Evolutionary conservation across 30 jellyfish, hydroid and myxozoan species (phyloP).

Genomic region (Chrysaora quinquecirrha): DNA sequence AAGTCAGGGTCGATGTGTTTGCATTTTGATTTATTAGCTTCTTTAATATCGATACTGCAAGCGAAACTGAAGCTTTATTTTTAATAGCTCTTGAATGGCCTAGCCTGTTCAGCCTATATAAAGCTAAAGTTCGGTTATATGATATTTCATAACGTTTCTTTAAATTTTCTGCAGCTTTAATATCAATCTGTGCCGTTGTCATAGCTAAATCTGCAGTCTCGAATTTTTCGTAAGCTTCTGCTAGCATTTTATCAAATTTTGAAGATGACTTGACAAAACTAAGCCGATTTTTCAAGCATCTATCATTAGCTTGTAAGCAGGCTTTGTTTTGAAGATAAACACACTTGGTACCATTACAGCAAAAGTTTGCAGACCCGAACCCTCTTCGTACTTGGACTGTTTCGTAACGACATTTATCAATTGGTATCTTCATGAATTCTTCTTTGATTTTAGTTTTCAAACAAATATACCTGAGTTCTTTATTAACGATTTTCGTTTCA

Average conservation of each 20-base stretch:
- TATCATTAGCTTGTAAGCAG: constrained; percentile 64
- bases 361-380: constrained; percentile 54
- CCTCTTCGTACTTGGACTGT: constrained; percentile 61
- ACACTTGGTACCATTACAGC: constrained; percentile 80
- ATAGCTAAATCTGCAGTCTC: constrained; percentile 41
- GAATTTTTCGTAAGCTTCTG: constrained; percentile 51
- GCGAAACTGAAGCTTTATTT: not conserved
- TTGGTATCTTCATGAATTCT: constrained; percentile 56
- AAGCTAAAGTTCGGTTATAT: constrained; percentile 54
- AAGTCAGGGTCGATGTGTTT: constrained; percentile 58
- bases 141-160: constrained; percentile 53
- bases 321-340: constrained; percentile 52
- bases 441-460: constrained; percentile 33
- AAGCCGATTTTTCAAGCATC: constrained; percentile 42
- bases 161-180: constrained; percentile 58
- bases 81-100: constrained; percentile 14
- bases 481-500: constrained; percentile 35
- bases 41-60: constrained; percentile 14
- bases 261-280: constrained; percentile 7
- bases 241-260: constrained; percentile 14
- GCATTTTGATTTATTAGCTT: constrained; percentile 26
- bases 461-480: constrained; percentile 68
- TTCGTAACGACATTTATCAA: constrained; percentile 52
- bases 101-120: constrained; percentile 11
- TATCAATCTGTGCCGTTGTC: constrained; percentile 60